Evolutionary conservation across 2,888 invertebrate genomes (phyloP), one percentile per base, ranked within the genome.

Genomic region (Cataglyphis albicans): DNA sequence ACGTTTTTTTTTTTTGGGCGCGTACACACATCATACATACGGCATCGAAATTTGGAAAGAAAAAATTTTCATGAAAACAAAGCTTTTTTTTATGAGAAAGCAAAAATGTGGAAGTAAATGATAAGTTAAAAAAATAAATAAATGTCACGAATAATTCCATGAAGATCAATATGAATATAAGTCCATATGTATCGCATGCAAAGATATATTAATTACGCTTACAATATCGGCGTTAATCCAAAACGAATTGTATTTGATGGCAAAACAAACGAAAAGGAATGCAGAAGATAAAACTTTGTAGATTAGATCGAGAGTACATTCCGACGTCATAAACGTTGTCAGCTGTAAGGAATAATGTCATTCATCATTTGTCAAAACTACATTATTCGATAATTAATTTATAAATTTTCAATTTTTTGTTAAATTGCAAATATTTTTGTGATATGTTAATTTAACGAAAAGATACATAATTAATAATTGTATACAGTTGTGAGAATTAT

Each of bases 161-260:
- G 25, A 25, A 25, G 25, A 25, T 25, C 1, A 68, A 68, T n/a
- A n/a, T n/a, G 48, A 52, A 68, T 35, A 32, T 25, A 25, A 63
- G 2, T n/a, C 5, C 32, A 18, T 41, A 25, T 65, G 25, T 25
- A 25, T 25, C 9, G n/a, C 0, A 65, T 41, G 25, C 2, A 25
- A 41, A 64, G 3, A 38, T 21, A 41, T 7, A 65, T 41, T 4
- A 18, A 25, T 41, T 9, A 21, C 9, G 44, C 74, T 44, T 74
- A 73, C 57, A 25, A 25, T 9, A 9, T 74, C 9, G 9, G 1
- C n/a, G 9, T 74, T 74, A 61, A 63, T n/a, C 15, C 29, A 44
- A 61, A 74, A 74, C 4, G 15, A 61, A 21, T 21, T 61, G 4
- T 74, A 74, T 15, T 61, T 44, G 6, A 74, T 74, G 2, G 18